phyloP scores from a whole-genome alignment of 2,888 invertebrate species.

The Osmoderma eremita region DNA sequence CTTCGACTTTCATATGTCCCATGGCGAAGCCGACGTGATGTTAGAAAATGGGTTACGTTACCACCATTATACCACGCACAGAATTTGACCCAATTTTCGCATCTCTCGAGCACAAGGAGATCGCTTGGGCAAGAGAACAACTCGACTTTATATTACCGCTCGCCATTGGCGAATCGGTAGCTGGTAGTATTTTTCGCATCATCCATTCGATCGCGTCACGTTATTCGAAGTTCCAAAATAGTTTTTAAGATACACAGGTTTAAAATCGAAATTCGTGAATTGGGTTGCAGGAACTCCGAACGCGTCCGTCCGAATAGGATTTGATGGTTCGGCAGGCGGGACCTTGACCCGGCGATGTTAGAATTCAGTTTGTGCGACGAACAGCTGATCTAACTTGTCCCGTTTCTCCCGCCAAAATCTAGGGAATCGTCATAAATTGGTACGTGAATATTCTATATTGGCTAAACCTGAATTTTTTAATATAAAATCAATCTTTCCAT shows the following conservation, averaged over 20 bases:
- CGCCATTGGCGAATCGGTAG: too few relatives aligned
- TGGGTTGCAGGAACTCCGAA: slow-evolving; percentile 22
- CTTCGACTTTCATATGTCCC: slow-evolving; percentile 18
- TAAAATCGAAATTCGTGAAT: neutral
- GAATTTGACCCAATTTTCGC: slow-evolving; percentile 32
- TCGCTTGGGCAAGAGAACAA: neutral
- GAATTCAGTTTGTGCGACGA: slow-evolving; percentile 24
- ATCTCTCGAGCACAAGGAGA: slow-evolving; percentile 9
- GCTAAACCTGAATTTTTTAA: neutral
- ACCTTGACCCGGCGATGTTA: slow-evolving; percentile 30
- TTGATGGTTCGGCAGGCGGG: slow-evolving; percentile 10
- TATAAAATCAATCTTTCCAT: neutral
- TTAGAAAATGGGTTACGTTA: slow-evolving; percentile 33
- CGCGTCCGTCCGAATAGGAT: neutral
- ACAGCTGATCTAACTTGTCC: slow-evolving; percentile 24
- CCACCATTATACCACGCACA: slow-evolving; percentile 17
- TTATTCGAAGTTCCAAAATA: too few relatives aligned
- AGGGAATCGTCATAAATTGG: neutral
- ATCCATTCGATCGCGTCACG: neutral
- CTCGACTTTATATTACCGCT: neutral
- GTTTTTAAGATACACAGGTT: too few relatives aligned
- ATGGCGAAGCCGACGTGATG: slow-evolving; percentile 9
- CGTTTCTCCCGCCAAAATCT: slow-evolving; percentile 27
- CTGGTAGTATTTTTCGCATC: neutral
- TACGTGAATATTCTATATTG: neutral